Evolutionary conservation across 2,888 invertebrate species (phyloP), one percentile per base, ranked within the genome.

Genomic region (Macroteleia sp.): DNA sequence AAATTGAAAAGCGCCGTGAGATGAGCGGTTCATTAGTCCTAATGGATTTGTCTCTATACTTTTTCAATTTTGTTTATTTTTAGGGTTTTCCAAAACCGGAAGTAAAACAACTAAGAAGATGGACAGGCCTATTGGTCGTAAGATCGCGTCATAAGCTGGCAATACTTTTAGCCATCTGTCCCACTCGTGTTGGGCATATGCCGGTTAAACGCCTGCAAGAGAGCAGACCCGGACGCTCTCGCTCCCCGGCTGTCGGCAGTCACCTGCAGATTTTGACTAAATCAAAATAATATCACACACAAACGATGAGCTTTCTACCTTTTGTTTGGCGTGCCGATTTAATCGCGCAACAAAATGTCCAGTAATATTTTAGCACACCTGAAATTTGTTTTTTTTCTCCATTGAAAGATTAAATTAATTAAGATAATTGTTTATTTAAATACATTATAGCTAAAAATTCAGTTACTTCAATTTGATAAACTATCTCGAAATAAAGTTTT

Each of bases 231-330:
- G 48, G 44, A 10, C 36, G 52, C 36, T 50, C 81, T 81, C 88
- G 89, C 88, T 88, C 73, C 81, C 89, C 88, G 89, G 87, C 89
- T 90, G 90, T 89, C 83, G 85, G 44, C 59, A 78, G 71, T 89
- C 89, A 88, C 86, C 89, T 88, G 89, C 86, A 88, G 80, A 86
- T 85, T 85, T 83, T 75, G 76, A 69, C 79, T 82, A 83, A 88
- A 87, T 88, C 88, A 85, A 85, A 86, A 87, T 85, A 86, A 85
- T 86, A 85, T 85, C 84, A 82, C 82, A 73, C 62, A 52, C n/a
- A n/a, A 36, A 44, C 48, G 44, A 44, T 36, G 73, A 61, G 66
- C 82, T 80, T 78, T 75, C 77, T 28, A 10, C 19, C 41, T 78
- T 67, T 61, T 67, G 44, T 77, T 50, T 14, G 32, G 25, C 10